Conservation (phyloP, 2,888 invertebrate species). For the Athripsodes cinereus region DNA sequence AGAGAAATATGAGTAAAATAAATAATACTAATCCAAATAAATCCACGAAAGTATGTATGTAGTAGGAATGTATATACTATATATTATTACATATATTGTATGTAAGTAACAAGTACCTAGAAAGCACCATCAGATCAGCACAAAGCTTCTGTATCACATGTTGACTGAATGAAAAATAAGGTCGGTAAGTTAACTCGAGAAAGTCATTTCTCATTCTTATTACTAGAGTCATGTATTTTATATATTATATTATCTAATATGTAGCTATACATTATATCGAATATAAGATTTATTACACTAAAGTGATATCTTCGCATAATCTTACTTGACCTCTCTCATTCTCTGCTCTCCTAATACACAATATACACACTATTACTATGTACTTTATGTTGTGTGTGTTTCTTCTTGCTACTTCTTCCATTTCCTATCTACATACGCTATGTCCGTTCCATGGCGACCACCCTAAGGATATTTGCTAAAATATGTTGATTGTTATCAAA, state of each 20-base stretch:
- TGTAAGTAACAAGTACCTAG: too few relatives aligned
- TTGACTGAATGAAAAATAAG: background rate
- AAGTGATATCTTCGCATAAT: background rate
- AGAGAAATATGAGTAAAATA: too few relatives aligned
- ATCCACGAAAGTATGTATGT: too few relatives aligned
- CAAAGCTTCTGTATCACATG: background rate
- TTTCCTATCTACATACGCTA: too few relatives aligned
- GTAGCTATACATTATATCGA: background rate
- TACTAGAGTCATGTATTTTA: too few relatives aligned
- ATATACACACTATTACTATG: background rate
- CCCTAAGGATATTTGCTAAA: slow-evolving; percentile 6
- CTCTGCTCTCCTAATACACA: background rate
- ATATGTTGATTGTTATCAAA: slow-evolving; percentile 17
- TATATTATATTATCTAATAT: background rate
- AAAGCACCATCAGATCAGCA: too few relatives aligned
- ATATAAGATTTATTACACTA: background rate
- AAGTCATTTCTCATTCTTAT: background rate
- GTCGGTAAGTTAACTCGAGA: background rate
- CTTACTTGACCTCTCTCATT: background rate
- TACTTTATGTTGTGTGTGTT: background rate
- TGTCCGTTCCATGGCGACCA: background rate
- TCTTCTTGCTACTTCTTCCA: background rate
- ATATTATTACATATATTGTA: too few relatives aligned
- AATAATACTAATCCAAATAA: too few relatives aligned
- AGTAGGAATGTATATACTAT: too few relatives aligned